phyloP scores from a whole-genome alignment of 2,888 invertebrate species.

The Halocaridina rubra region DNA sequence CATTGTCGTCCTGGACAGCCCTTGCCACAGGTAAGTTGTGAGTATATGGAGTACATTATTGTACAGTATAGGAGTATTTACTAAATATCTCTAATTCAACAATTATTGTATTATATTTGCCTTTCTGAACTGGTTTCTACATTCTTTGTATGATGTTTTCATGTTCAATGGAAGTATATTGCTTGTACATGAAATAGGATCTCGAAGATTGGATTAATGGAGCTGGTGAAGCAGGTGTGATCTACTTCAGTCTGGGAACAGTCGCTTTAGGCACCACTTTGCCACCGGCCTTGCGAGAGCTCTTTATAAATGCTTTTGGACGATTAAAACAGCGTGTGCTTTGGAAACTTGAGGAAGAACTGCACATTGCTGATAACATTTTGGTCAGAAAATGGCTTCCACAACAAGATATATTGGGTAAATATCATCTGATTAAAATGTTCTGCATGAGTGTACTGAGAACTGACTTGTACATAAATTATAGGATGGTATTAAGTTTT shows the following conservation, averaged over 20 bases:
- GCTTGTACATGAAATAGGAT: not conserved
- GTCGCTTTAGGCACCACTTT: not conserved
- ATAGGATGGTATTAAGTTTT: no score
- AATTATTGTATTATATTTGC: no score
- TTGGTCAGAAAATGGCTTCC: not conserved
- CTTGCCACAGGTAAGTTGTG: not conserved
- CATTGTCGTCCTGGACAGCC: not conserved
- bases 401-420: conserved; percentile 9
- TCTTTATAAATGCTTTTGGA: not conserved
- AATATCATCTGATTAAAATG: no score
- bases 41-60: no score
- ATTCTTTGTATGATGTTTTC: no score
- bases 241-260: conserved; percentile 25
- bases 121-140: no score
- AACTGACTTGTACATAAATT: no score
- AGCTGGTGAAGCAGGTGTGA: conserved; percentile 12
- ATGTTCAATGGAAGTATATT: no score
- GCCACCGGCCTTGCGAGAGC: not conserved
- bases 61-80: no score
- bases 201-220: conserved; percentile 6
- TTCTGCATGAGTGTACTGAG: no score
- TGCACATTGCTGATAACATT: not conserved
- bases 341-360: not conserved
- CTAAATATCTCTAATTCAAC: no score
- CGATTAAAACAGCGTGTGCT: not conserved